Base-by-base conservation (phyloP, 2,888 invertebrate species). In the Rhorus exstirpatorius region DNA sequence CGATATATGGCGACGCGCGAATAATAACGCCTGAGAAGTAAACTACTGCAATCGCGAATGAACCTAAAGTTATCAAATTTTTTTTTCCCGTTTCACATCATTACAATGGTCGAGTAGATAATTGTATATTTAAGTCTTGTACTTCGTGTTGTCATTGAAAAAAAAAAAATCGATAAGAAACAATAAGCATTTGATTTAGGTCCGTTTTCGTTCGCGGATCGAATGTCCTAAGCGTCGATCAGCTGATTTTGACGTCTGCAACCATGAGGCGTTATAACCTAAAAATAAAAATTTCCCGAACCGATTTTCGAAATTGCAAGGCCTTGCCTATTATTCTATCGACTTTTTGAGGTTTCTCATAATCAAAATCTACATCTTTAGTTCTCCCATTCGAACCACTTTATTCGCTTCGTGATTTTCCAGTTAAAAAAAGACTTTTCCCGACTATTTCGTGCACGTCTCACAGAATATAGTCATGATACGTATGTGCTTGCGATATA, bases 231-330 rank as follows among this genome's bases (percentile, higher is more conserved):
- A 72, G 38, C 19, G 35, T 58, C 70, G 55, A 88, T 88, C 87
- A 88, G 86, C 88, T 88, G 86, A 85, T 87, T 89, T 87, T 89
- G 88, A 88, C 88, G 82, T 83, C 77, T 87, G 31, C 17, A 12
- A 44, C 14, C 72, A 44, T 14, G 75, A 80, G 67, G 72, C 67
- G 60, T 19, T 82, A 82, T 87, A 85, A 88, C 87, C 87, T 87
- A 44, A 75, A 79, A 68, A 63, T 53, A 14, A 21, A 41, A 41
- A 38, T 10, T 4, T 21, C 55, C 19, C 24, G 19, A 55, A 55
- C 55, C n/a, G 55, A 65, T 53, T 46, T n/a, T n/a, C 31, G 38
- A 68, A 58, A 24, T 4, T 10, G 6, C 8, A 26, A 44, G n/a
- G 4, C 1, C 26, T 14, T 14, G n/a, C 24, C n/a, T 10, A 21